These are phyloP conservation scores for Phyllostomus discolor DNA, from an alignment of 2,113 vertebrate genomes.

Conservation along the genomic window DNA sequence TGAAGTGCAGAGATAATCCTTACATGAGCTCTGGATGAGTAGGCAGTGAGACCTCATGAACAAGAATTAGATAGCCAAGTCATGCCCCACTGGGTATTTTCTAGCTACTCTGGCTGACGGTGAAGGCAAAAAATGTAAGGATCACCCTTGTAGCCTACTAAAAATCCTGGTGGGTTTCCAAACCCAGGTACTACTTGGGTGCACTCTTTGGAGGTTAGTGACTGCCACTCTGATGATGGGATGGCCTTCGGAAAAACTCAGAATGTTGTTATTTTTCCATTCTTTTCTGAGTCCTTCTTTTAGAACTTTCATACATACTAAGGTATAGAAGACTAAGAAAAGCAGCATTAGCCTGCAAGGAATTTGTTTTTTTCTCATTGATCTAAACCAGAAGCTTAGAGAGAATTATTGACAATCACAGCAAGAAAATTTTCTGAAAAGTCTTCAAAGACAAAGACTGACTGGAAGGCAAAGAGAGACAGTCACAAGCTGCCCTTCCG, in stretches of 20 bases:
- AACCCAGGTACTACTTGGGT: too few relatives aligned
- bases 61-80: background rate
- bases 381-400: background rate
- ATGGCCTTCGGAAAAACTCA: background rate
- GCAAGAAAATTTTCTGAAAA: background rate
- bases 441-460: background rate
- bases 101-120: background rate
- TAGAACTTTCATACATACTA: background rate
- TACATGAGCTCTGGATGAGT: background rate
- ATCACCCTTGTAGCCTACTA: background rate
- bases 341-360: background rate
- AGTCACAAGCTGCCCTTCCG: background rate
- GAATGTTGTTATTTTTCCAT: background rate
- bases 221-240: background rate
- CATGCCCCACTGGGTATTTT: background rate
- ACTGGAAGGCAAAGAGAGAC: background rate
- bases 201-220: background rate
- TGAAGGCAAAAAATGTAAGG: background rate
- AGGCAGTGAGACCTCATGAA: background rate
- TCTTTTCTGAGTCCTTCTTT: background rate
- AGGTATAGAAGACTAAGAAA: background rate
- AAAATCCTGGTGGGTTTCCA: background rate
- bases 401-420: background rate
- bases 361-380: constrained; percentile 18
- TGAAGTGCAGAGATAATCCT: background rate